These are phyloP conservation scores for Ctena decussata DNA, from an alignment of 2,888 invertebrate genomes.

Conservation along the genomic window DNA sequence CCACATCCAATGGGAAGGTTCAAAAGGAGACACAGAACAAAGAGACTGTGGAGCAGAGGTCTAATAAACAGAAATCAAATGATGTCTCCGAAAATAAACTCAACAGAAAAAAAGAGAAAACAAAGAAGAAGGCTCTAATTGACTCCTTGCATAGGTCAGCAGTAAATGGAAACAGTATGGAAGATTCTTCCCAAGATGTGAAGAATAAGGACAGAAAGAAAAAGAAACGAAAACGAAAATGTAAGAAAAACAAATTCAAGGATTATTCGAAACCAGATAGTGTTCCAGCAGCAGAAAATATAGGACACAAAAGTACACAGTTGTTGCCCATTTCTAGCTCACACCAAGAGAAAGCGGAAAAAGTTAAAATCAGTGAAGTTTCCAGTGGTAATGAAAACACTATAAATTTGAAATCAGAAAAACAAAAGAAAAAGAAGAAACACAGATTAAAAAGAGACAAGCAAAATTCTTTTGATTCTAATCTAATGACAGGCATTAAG, in stretches of 20 bases:
- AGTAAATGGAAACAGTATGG: not conserved
- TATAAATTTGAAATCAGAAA: not conserved
- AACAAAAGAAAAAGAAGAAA: not conserved
- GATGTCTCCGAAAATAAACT: no score
- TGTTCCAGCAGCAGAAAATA: not conserved
- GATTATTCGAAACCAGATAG: slow-evolving; percentile 33
- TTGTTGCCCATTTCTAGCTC: no score
- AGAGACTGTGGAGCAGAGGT: no score
- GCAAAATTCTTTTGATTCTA: not conserved
- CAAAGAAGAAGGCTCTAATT: no score
- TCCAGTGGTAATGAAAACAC: not conserved
- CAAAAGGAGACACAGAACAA: no score
- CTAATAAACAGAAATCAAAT: no score
- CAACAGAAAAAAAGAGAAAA: no score
- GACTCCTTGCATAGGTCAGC: no score
- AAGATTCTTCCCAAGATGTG: not conserved
- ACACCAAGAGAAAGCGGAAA: no score
- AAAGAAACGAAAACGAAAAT: slow-evolving; percentile 47
- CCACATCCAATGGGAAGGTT: no score
- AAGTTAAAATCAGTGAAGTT: no score
- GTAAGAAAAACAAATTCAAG: slow-evolving; percentile 62
- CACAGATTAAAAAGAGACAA: not conserved
- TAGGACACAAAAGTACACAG: not conserved
- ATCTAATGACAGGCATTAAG: no score
- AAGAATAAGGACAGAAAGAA: slow-evolving; percentile 1